Evolutionary conservation across 2,797 vertebrate genomes (phyloP), one percentile per base, ranked within the genome.

Genomic region (Phaenicophaeus curvirostris): DNA sequence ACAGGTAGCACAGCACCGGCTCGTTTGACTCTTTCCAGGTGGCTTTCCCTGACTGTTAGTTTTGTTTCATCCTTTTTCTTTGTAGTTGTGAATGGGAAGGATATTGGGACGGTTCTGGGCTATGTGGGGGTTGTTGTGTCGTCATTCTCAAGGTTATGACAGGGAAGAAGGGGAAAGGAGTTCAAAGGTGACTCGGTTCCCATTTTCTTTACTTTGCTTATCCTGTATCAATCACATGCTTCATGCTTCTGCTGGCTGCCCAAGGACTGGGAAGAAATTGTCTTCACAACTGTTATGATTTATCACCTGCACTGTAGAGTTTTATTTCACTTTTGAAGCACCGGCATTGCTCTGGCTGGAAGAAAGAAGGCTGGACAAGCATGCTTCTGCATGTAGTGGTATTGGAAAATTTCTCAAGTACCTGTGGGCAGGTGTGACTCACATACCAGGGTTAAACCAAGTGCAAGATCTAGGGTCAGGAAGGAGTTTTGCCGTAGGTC

Each of bases 401-500:
- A 87, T 80, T 82, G 89, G 94, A 95, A 96, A 96, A 94, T 93
- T 94, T 96, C 89, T 96, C 67, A 92, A 95, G 95, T 90, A 96
- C 89, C 81, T 90, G 81, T 93, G 94, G 74, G 91, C 92, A 96
- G 95, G 95, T 94, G 92, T 96, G 94, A 92, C 78, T 94, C 84
- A 57, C 94, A 96, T 96, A 93, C 81, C 89, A 96, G 71, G 84
- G 81, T 79, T 95, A 92, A 89, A 90, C 59, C 81, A 89, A 95
- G 89, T 31, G 2, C 74, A 92, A 96, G 63, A 95, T 96, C 95
- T 95, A 69, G 41, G 95, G 91, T 94, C 92, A 96, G 87, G 91
- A 96, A 96, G 81, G 96, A 96, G 95, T 96, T 96, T 96, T 87
- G 92, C 95, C 84, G 90, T 66, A 87, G 94, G 92, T 93, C 81